Evolutionary conservation across 2,888 invertebrate genomes (phyloP), one percentile per base, ranked within the genome.

Genomic region (Ramazzottius varieornatus): DNA sequence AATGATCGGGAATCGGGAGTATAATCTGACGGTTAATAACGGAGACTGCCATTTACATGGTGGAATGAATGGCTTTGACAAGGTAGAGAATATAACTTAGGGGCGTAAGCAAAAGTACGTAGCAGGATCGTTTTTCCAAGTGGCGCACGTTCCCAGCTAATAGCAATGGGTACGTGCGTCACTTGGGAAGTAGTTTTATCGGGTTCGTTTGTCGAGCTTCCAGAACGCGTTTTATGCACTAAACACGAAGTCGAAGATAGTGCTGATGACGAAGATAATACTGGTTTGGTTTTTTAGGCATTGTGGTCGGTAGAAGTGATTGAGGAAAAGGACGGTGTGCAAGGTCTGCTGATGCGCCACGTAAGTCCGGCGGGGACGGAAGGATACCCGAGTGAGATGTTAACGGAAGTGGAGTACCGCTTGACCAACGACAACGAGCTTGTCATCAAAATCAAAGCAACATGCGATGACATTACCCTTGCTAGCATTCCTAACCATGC

Each of bases 401-500:
- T 83, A 69, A 82, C 83, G 0, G 83, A 83, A 63, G 82, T 85
- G 0, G 79, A 80, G 0, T 91, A 85, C 72, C 81, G 82, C 69
- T 79, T 91, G 29, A 83, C 82, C 4, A 81, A 82, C 33, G 82
- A 85, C 68, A 86, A 89, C 73, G 82, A 83, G 67, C 78, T 94
- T 46, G 77, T 81, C 67, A 82, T 92, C 2, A 81, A 83, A 67
- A 88, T 86, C 80, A 82, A 79, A 68, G 88, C 87, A 24, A 82
- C 82, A 1, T 82, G 85, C 1, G 84, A 83, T 8, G 85, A 86
- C 72, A 81, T 86, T 0, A 92, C 91, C 0, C 83, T 86, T 20
- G 79, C 93, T 68, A 92, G 88, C 75, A 77, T 94, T 66, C 89
- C 89, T 64, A 87, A 86, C 75, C 86, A 91, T 72, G 83, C 86